Evolutionary conservation across 2,888 invertebrate genomes (phyloP), one percentile per base, ranked within the genome.

Genomic region (Disparrhopalites patrizii): DNA sequence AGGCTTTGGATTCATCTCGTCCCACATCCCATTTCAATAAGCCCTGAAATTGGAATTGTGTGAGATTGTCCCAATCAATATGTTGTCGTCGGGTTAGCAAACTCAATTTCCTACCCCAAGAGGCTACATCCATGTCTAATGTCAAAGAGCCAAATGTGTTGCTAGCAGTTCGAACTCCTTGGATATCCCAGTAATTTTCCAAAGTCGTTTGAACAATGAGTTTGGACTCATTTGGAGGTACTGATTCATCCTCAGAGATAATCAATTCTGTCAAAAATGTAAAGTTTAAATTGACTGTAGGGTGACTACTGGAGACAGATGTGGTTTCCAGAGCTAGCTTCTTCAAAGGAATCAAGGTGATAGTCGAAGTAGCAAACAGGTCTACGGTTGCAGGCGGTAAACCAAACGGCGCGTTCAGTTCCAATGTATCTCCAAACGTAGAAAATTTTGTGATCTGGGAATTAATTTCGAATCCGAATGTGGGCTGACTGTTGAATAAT

Each of bases 1-100:
- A 30, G 18, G 38, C 28, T 28, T 65, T 67, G 13, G 66, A 56
- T 5, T 66, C 58, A 66, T 73, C 72, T 1, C 62, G 55, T 1
- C 67, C 70, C n/a, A 68, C 73, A 63, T 73, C 70, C 73, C 73
- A 73, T 57, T 73, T 73, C 25, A 73, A 47, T 31, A 68, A 66
- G 23, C 68, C 66, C 43, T 72, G 67, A 13, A 72, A 61, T 27
- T 70, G 56, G 47, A 64, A 64, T 30, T 64, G 40, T 1, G 47
- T 64, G 27, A 64, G 15, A 8, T 55, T 27, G 1, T 63, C 63
- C 20, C 36, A n/a, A 15, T 63, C 63, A 15, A 25, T 31, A 28
- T 63, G 63, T 5, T 38, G 8, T 28, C 63, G 15, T 8, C 55
- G 30, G 1, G 57, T 64, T 43, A 55, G 36, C 18, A 64, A 50